Evolutionary conservation across 1,140 invertebrate species (phyloP).

Genomic region (Drosophila kikkawai): DNA sequence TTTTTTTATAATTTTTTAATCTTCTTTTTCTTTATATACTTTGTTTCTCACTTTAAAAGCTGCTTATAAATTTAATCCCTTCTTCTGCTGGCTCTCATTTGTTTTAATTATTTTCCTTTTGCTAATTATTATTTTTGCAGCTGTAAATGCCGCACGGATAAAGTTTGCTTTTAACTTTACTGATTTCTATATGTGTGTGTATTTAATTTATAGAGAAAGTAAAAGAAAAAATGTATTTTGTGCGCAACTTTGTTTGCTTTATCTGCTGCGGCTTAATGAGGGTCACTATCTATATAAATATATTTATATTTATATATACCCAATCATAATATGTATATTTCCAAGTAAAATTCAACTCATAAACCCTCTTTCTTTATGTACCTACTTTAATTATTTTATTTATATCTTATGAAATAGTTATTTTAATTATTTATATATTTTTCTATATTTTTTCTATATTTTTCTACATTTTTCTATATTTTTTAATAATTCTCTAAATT

Average conservation of each 20-base stretch:
- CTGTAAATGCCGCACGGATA: conserved; percentile 8
- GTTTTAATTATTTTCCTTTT: neutral
- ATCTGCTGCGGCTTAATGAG: conserved; percentile 22
- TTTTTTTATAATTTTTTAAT: no score
- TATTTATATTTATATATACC: neutral
- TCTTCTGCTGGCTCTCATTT: neutral
- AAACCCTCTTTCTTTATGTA: neutral
- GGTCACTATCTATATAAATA: neutral
- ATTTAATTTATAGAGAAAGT: conserved; percentile 6
- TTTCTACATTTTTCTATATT: no score
- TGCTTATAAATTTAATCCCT: conserved; percentile 4
- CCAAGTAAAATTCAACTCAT: neutral
- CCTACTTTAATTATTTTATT: neutral
- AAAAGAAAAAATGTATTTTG: conserved; percentile 4
- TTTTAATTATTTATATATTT: no score
- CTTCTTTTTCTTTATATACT: neutral
- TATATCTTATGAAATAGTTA: neutral
- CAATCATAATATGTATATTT: neutral
- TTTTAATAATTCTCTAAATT: no score
- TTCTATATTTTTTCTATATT: no score
- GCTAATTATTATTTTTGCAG: conserved; percentile 32
- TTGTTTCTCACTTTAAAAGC: neutral
- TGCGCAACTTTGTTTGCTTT: conserved; percentile 26
- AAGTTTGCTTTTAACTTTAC: conserved; percentile 19
- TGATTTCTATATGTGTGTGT: conserved; percentile 6